phyloP scores from a whole-genome alignment of 2,797 vertebrate species.

The Crocidura indochinensis region DNA sequence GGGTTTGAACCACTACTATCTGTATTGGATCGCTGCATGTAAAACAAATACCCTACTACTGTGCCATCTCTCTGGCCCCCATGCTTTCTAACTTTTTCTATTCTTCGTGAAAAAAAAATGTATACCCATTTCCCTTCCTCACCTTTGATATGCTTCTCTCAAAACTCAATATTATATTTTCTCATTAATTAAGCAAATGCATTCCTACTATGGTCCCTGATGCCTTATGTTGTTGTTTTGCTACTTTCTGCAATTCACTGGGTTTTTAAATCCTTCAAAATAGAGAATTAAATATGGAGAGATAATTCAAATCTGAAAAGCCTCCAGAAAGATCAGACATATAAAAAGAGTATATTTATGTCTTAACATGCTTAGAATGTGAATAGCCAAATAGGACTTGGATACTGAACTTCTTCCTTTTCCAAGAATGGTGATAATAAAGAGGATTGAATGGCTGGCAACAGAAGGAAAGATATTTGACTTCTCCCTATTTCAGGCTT shows the following conservation, averaged over 20 bases:
- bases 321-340: constrained; percentile 40
- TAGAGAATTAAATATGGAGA: constrained; percentile 46
- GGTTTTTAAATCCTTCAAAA: constrained; percentile 27
- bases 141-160: neutral
- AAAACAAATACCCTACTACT: too few relatives aligned
- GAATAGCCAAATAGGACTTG: constrained; percentile 14
- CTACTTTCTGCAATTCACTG: constrained; percentile 14
- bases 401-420: constrained; percentile 43
- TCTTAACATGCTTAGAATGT: constrained; percentile 36
- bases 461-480: neutral
- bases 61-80: too few relatives aligned
- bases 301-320: constrained; percentile 28
- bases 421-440: constrained; percentile 23
- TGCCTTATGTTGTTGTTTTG: constrained; percentile 27
- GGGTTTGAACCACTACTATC: too few relatives aligned
- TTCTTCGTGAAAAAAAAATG: constrained; percentile 12
- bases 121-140: constrained; percentile 19
- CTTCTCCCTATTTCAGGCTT: constrained; percentile 18
- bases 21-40: too few relatives aligned
- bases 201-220: neutral
- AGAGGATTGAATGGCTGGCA: neutral
- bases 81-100: neutral
- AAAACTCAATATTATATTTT: constrained; percentile 30
- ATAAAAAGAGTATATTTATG: constrained; percentile 57
- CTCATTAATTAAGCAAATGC: constrained; percentile 18